These are phyloP conservation scores for Marmota flaviventris DNA, from an alignment of 2,113 vertebrate species.

Conservation along the genomic window DNA sequence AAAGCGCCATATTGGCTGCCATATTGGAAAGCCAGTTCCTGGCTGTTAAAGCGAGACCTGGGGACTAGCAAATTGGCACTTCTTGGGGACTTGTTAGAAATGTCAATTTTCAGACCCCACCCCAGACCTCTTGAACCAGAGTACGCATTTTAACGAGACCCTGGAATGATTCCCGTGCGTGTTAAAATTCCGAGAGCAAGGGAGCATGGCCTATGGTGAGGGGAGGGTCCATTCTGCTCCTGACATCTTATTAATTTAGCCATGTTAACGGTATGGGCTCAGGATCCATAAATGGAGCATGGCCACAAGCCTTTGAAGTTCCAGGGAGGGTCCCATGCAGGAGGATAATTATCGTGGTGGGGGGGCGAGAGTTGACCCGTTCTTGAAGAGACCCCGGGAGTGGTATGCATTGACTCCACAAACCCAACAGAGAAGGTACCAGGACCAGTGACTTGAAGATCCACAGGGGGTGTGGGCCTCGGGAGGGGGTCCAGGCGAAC, in stretches of 20 bases:
- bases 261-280: neutral
- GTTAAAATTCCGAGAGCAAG: neutral
- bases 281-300: neutral
- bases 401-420: neutral
- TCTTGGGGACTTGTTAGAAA: neutral
- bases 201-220: neutral
- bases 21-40: neutral
- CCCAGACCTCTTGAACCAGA: neutral
- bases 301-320: neutral
- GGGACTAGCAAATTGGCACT: neutral
- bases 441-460: neutral
- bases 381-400: neutral
- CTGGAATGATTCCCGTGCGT: neutral
- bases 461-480: neutral
- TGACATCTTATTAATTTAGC: neutral
- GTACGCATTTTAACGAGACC: neutral
- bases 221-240: neutral
- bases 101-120: neutral
- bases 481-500: neutral
- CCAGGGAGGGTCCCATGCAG: rapidly evolving
- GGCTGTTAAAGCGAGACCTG: neutral
- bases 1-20: neutral
- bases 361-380: rapidly evolving
- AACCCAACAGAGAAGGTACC: neutral
- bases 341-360: rapidly evolving